Conservation (phyloP, 30 jellyfish, hydroid and myxozoan species). For the Clytia hemisphaerica region DNA sequence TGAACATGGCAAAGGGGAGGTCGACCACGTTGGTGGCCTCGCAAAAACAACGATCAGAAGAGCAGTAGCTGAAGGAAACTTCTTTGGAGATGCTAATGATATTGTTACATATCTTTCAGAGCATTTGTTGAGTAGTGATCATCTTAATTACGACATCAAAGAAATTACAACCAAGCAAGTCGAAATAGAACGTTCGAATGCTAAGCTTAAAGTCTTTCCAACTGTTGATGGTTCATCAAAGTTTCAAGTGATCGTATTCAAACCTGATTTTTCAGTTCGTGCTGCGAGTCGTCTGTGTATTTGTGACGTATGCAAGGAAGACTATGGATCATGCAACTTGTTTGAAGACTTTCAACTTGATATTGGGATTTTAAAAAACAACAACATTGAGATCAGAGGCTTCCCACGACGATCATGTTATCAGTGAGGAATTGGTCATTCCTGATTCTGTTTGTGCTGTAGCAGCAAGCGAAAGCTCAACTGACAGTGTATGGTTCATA, state of each 20-base stretch:
- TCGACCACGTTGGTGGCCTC: constrained; percentile 40
- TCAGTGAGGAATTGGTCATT: constrained; percentile 1
- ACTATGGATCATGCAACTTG: constrained; percentile 28
- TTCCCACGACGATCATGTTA: constrained; percentile 1
- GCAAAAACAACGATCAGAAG: constrained; percentile 29
- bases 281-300: constrained; percentile 31
- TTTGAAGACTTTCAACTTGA: constrained; percentile 17
- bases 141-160: constrained; percentile 16
- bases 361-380: constrained; percentile 17
- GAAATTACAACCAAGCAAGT: constrained; percentile 15
- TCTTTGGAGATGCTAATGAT: constrained; percentile 22
- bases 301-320: constrained; percentile 29
- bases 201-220: constrained; percentile 16
- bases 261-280: constrained; percentile 12
- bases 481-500: constrained; percentile 34
- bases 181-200: constrained; percentile 24
- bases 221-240: constrained; percentile 23
- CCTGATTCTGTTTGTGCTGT: constrained; percentile 29
- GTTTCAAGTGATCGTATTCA: constrained; percentile 22
- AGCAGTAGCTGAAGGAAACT: constrained; percentile 23
- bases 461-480: constrained; percentile 26
- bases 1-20: constrained; percentile 37
- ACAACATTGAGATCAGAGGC: neutral
- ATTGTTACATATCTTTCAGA: constrained; percentile 13
- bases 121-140: neutral